Base-by-base conservation (phyloP, 2,797 vertebrate species). In the Sphaeramia orbicularis region DNA sequence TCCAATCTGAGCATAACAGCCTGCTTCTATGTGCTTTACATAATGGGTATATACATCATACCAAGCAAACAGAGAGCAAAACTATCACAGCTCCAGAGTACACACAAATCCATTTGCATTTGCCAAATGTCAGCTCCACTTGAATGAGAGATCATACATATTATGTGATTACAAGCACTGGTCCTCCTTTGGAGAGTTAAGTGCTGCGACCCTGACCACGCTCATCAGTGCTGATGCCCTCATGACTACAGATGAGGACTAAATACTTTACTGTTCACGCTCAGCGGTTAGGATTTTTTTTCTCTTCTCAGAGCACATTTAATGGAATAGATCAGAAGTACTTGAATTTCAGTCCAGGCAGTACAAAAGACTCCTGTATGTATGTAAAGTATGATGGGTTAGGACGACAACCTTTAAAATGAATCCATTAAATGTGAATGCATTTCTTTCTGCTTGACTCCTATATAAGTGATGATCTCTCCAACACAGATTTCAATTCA, bases 151-250 rank as follows among this genome's bases (percentile, higher is more conserved):
- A 90, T 86, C 71, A 78, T 78, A 85, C 81, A 86, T 84, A 87
- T 86, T 81, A 88, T 86, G 85, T 87, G 86, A 91, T 92, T 90
- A 89, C 85, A 86, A 90, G 89, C 78, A 69, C 84, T 74, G 81
- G 83, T 76, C 81, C 74, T 89, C 78, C 81, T 87, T 88, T 75
- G 51, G 68, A 85, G 76, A 89, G 86, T 73, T 86, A 86, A 91
- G 86, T 86, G 81, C 72, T 82, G 71, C 86, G 88, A 91, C 89
- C 90, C 89, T 81, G 89, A 81, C 78, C 69, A 49, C 0, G 54
- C 78, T 88, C 88, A 89, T 90, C 88, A 91, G 78, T 10, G 66
- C 76, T 53, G 68, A 75, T 80, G 84, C 78, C 82, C 83, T 85
- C 79, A 76, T 84, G 89, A 86, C 85, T 89, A 78, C 86, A 86